Evolutionary conservation across 2,113 vertebrate species (phyloP).

Genomic region (Passer montanus): DNA sequence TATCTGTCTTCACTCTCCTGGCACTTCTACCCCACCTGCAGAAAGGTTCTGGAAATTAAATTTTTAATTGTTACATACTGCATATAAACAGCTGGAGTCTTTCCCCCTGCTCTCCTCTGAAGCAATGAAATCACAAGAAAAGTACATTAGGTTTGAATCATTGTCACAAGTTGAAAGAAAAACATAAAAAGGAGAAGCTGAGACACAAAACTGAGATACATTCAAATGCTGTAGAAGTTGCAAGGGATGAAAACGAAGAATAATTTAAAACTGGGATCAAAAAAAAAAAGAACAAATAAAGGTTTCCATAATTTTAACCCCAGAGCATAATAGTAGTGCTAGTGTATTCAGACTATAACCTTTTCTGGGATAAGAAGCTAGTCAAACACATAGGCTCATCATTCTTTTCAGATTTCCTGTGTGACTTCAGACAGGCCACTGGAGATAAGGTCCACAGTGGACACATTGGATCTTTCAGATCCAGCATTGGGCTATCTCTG

Average conservation of each 20-base stretch:
- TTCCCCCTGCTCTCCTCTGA: conserved; percentile 55
- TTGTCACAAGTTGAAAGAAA: conserved; percentile 36
- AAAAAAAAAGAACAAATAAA: neutral
- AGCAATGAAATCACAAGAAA: conserved; percentile 67
- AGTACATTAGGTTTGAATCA: conserved; percentile 56
- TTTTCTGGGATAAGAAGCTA: neutral
- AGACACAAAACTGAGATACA: neutral
- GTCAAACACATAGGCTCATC: neutral
- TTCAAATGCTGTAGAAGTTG: neutral
- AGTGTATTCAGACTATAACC: neutral
- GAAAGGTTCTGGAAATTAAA: conserved; percentile 68
- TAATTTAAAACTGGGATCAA: neutral
- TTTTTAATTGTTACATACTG: conserved; percentile 70
- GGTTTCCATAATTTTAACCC: neutral
- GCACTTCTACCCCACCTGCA: conserved; percentile 58
- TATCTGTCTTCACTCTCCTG: conserved; percentile 28
- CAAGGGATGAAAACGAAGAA: neutral
- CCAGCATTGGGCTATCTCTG: neutral
- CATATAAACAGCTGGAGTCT: conserved; percentile 70
- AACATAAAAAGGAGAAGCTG: neutral
- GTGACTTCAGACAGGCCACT: neutral
- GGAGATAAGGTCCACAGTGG: neutral
- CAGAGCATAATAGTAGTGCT: neutral
- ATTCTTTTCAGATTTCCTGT: neutral
- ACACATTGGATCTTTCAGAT: neutral